Percentiles rank a stretch among this genome's conserved stretches.
Evolutionary conservation across 2,888 invertebrate genomes (phyloP).

Genomic region (Penaeus monodon): DNA sequence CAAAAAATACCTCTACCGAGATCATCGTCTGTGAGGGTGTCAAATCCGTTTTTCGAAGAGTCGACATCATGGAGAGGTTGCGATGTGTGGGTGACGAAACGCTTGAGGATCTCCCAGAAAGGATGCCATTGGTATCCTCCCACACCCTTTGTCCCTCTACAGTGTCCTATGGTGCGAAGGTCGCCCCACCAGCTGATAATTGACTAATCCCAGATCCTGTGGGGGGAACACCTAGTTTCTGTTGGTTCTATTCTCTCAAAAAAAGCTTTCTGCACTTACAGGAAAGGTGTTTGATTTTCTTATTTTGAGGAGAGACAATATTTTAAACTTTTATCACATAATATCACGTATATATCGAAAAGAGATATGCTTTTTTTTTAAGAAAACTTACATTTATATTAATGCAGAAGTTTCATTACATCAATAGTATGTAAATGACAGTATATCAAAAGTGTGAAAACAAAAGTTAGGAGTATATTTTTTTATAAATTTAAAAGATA

Average conservation of each 20-base stretch:
- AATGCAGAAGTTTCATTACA: neutral
- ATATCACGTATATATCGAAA: too few species aligned
- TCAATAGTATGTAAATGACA: neutral
- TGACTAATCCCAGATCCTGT: constrained; percentile 92
- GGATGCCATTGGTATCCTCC: constrained; percentile 59
- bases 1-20: constrained; percentile 55
- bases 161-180: constrained; percentile 68
- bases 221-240: constrained; percentile 70
- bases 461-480: neutral
- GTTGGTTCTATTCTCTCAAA: neutral
- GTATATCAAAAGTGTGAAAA: neutral
- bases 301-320: too few species aligned
- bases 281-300: neutral
- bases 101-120: constrained; percentile 62
- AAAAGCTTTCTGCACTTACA: neutral
- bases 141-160: constrained; percentile 41
- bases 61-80: constrained; percentile 54
- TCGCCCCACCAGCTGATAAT: constrained; percentile 77
- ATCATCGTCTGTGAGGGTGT: constrained; percentile 64
- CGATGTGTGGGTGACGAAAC: constrained; percentile 64
- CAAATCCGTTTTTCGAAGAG: constrained; percentile 62
- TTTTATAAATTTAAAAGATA: neutral
- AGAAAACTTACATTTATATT: too few species aligned
- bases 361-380: too few species aligned
- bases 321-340: too few species aligned